These are phyloP conservation scores for human DNA, from an alignment of 2,113 vertebrate genomes.

Conservation along the genomic window GRCh38 chr13:111881001-111881500, in stretches of 20 bases:
- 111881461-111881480: not conserved
- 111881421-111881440: not conserved
- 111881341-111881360: conserved; percentile 67
- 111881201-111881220: conserved; percentile 87
- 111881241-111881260: conserved; percentile 87
- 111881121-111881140: conserved; percentile 86
- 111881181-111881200: conserved; percentile 90
- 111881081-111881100: conserved; percentile 81
- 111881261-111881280: conserved; percentile 85
- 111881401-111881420: conserved; percentile 55
- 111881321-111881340: conserved; percentile 43
- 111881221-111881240: conserved; percentile 89
- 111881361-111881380: conserved; percentile 51
- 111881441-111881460: not conserved
- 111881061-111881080: conserved; percentile 77
- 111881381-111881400: conserved; percentile 55
- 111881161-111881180: conserved; percentile 89
- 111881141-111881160: conserved; percentile 91
- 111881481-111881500: not conserved
- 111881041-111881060: conserved; percentile 76
- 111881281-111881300: conserved; percentile 72
- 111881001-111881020: conserved; percentile 63
- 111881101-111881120: conserved; percentile 84
- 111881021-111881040: conserved; percentile 58
- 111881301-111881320: conserved; percentile 73